A percentile compares a stretch with the other conserved stretches of the same genome.
phyloP scores from a whole-genome alignment of 2,113 vertebrate species.

The Sciurus niger region DNA sequence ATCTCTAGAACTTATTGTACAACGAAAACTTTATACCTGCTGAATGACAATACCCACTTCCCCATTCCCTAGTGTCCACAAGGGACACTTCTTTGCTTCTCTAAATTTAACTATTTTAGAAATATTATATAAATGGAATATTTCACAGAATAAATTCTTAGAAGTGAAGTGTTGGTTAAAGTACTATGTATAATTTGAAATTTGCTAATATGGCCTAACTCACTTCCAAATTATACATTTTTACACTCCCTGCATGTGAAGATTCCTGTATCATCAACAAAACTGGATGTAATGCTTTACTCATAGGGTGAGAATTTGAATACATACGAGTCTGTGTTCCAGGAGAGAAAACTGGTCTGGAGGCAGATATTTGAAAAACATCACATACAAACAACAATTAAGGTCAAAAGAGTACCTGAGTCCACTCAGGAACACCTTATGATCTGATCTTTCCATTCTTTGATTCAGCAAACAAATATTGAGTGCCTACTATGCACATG shows the following conservation, averaged over 20 bases:
- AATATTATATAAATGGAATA: neutral
- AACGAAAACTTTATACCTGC: neutral
- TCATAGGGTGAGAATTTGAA: neutral
- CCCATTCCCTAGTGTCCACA: neutral
- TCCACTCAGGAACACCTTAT: neutral
- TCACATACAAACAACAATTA: slow-evolving; percentile 8
- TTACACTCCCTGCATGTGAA: neutral
- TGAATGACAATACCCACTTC: neutral
- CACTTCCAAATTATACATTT: neutral
- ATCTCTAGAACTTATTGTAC: neutral
- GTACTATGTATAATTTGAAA: neutral
- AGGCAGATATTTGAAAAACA: slow-evolving; percentile 22
- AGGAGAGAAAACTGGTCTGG: neutral
- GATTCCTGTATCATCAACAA: neutral
- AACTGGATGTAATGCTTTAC: neutral
- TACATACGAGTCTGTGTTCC: neutral
- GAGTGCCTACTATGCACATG: neutral
- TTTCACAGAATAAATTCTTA: slow-evolving; percentile 5
- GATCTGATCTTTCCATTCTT: neutral
- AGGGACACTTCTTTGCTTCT: neutral
- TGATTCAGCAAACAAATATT: neutral
- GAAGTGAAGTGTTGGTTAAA: neutral
- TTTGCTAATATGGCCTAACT: neutral
- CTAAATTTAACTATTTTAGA: neutral
- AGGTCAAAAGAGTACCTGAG: slow-evolving; percentile 1